Conservation (phyloP, 1,140 invertebrate species). For the Kradibia gibbosae region DNA sequence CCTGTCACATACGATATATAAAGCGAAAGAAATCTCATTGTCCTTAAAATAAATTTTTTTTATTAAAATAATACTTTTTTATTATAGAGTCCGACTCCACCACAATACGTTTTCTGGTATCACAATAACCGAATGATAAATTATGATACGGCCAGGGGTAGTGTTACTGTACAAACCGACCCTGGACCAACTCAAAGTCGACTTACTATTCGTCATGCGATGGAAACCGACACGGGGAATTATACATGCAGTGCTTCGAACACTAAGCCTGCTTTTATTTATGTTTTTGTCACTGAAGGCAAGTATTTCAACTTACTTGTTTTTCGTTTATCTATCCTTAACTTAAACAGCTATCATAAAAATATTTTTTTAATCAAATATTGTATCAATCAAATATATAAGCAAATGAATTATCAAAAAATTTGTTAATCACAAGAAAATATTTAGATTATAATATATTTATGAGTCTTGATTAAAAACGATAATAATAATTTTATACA, state of each 20-base stretch:
- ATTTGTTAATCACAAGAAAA: too few relatives aligned
- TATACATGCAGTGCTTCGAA: slow-evolving; percentile 93
- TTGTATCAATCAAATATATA: too few relatives aligned
- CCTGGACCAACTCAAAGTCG: slow-evolving; percentile 87
- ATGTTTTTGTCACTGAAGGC: slow-evolving; percentile 93
- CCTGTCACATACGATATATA: too few relatives aligned
- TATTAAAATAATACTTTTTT: too few relatives aligned
- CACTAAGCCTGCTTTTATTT: slow-evolving; percentile 89
- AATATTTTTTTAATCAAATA: too few relatives aligned
- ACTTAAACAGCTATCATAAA: too few relatives aligned
- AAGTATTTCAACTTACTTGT: slow-evolving; percentile 50
- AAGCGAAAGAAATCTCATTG: too few relatives aligned
- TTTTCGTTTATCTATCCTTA: neutral
- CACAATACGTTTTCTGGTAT: slow-evolving; percentile 93
- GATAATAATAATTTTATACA: too few relatives aligned
- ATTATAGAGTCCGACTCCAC: slow-evolving; percentile 89
- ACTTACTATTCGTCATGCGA: slow-evolving; percentile 86
- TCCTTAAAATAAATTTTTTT: too few relatives aligned
- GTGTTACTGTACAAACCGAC: slow-evolving; percentile 89
- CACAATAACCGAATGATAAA: slow-evolving; percentile 94
- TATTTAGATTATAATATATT: too few relatives aligned
- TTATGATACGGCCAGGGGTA: slow-evolving; percentile 88
- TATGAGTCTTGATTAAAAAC: too few relatives aligned
- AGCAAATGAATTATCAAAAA: too few relatives aligned
- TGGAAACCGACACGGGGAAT: slow-evolving; percentile 90